Percentiles rank a stretch among this genome's conserved stretches.
Evolutionary conservation across 2,888 invertebrate species (phyloP).

Genomic region (Proisotoma minuta): DNA sequence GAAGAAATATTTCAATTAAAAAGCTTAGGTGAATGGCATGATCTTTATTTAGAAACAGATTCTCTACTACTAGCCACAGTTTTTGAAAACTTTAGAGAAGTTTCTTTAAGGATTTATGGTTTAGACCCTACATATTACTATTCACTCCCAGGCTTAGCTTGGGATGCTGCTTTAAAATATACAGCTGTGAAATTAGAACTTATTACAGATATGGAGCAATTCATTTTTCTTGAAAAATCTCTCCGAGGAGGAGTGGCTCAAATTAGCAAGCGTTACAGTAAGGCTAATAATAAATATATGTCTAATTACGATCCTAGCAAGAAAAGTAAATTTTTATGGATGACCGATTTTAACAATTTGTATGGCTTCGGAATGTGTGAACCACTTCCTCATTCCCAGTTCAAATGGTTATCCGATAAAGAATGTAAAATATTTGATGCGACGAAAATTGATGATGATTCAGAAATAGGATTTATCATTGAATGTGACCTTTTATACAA

Average conservation of each 20-base stretch:
- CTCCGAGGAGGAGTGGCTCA: conserved; percentile 25
- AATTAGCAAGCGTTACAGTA: conserved; percentile 31
- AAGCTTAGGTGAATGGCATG: conserved; percentile 45
- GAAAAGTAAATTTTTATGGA: conserved; percentile 15
- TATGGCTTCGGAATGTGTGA: conserved; percentile 15
- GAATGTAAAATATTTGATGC: neutral
- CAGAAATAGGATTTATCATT: neutral
- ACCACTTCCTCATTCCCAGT: conserved; percentile 6
- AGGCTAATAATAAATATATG: conserved; percentile 36
- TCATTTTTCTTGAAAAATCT: conserved; percentile 9
- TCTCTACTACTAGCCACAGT: conserved; percentile 42
- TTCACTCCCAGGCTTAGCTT: conserved; percentile 38
- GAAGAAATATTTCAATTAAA: conserved; percentile 27
- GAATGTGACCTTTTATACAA: neutral
- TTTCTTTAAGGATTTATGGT: conserved; percentile 35
- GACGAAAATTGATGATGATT: neutral
- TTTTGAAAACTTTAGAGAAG: conserved; percentile 47
- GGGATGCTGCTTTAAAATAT: conserved; percentile 15
- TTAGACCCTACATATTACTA: conserved; percentile 45
- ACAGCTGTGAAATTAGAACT: conserved; percentile 10
- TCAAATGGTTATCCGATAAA: neutral
- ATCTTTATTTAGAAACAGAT: conserved; percentile 44
- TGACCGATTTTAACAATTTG: conserved; percentile 19
- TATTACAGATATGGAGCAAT: neutral
- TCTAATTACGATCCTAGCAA: neutral